phyloP scores from a whole-genome alignment of 2,888 invertebrate genomes.

The Ophonus ardosiacus region DNA sequence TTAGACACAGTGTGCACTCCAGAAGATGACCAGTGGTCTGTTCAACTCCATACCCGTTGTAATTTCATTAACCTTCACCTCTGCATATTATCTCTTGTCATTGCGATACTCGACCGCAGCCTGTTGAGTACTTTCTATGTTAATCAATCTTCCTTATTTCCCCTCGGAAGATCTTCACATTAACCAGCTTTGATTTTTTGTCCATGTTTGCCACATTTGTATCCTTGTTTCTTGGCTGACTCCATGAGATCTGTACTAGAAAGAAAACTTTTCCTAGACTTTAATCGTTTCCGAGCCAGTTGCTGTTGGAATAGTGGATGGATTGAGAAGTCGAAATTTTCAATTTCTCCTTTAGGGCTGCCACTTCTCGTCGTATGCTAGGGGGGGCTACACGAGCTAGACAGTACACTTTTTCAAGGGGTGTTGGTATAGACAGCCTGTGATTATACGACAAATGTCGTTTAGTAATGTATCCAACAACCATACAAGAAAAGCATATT shows the following conservation, averaged over 20 bases:
- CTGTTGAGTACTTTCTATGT: too few species aligned
- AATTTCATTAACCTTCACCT: too few species aligned
- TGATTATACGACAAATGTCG: slow-evolving; percentile 4
- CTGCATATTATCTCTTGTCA: too few species aligned
- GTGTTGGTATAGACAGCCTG: slow-evolving; percentile 17
- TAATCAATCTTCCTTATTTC: too few species aligned
- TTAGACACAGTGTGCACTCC: too few species aligned
- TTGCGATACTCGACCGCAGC: too few species aligned
- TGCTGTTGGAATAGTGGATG: background rate
- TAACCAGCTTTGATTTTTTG: background rate
- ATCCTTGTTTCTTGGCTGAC: background rate
- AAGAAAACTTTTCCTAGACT: slow-evolving; percentile 7
- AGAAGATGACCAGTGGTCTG: too few species aligned
- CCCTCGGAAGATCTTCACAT: too few species aligned
- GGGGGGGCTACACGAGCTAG: background rate
- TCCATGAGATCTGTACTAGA: background rate
- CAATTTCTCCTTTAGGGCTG: background rate
- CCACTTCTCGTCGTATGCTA: background rate
- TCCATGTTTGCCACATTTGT: background rate
- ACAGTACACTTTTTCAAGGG: background rate
- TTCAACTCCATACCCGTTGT: too few species aligned
- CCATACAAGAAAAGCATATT: slow-evolving; percentile 1
- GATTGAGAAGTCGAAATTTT: background rate
- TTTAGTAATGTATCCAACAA: slow-evolving; percentile 1
- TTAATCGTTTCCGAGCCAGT: background rate